Evolutionary conservation across 2,797 vertebrate genomes (phyloP), one percentile per base, ranked within the genome.

Genomic region (Fratercula arctica): DNA sequence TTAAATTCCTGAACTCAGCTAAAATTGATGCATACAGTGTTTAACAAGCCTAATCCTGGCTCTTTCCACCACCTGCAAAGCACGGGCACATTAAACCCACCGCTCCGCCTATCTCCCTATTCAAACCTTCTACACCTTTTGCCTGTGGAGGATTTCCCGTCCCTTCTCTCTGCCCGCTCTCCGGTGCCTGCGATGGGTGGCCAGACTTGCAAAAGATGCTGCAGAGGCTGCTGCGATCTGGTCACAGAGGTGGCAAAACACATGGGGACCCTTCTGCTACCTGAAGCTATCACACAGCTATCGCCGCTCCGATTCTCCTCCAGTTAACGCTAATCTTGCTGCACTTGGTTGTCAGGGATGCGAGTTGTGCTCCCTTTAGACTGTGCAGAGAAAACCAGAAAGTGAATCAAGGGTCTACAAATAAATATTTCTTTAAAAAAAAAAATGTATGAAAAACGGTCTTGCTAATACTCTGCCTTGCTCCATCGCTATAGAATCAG

Each of bases 61-160:
- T 39, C 21, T 5, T 86, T 18, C 31, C 29, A 63, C 54, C 39
- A 26, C 75, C 73, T 21, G 77, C 41, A 41, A 18, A 72, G 72
- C 45, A 67, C 0, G 0, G 37, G 33, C 25, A 54, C 28, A 0
- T 16, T n/a, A 54, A 85, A 83, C 6, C 20, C n/a, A 48, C 29
- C 0, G 0, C 29, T 11, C 20, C 23, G 2, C 23, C 0, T 2
- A 29, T 1, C 48, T 60, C 63, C 33, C 33, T 3, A 0, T 2
- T 31, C 61, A 43, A 77, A 51, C 72, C 4, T 11, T 35, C 26
- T 13, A 8, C 1, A 11, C 74, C 28, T 19, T 16, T 60, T 81
- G 19, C 41, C 68, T 8, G 3, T 14, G 0, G 7, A 75, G 41
- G 24, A 37, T 19, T 69, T 43, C 45, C 43, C 29, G 10, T 74